These are phyloP conservation scores for Drosophila lacertosa DNA, from an alignment of 1,140 invertebrate species.

Conservation along the genomic window DNA sequence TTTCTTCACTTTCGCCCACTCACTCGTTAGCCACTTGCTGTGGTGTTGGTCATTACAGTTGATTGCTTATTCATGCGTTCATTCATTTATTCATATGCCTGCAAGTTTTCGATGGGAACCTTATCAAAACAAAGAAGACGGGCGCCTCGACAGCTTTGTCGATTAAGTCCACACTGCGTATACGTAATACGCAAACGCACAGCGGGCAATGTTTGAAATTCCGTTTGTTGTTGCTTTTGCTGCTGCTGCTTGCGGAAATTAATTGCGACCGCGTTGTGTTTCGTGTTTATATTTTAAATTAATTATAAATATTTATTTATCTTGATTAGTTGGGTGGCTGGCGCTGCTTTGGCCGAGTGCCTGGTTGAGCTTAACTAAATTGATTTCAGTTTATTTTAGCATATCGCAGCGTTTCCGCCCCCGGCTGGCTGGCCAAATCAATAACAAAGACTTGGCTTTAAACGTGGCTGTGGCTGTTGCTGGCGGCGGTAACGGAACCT, in stretches of 20 bases:
- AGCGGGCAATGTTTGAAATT: neutral
- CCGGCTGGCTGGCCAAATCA: constrained; percentile 32
- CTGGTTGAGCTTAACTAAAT: constrained; percentile 65
- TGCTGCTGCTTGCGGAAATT: constrained; percentile 56
- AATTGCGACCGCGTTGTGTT: constrained; percentile 61
- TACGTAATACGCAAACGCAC: constrained; percentile 12
- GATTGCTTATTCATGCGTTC: constrained; percentile 80
- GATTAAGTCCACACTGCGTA: constrained; percentile 22
- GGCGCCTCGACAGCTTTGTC: constrained; percentile 19
- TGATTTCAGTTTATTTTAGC: constrained; percentile 80
- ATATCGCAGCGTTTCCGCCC: constrained; percentile 42
- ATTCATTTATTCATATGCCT: constrained; percentile 78
- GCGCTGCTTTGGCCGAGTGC: constrained; percentile 1
- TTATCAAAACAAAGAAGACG: constrained; percentile 57
- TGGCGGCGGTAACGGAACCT: constrained; percentile 42
- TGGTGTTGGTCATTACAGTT: constrained; percentile 66
- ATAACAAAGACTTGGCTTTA: constrained; percentile 74
- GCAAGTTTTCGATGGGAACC: constrained; percentile 48
- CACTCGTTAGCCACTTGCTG: constrained; percentile 22
- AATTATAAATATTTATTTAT: constrained; percentile 83
- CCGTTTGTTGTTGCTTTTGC: constrained; percentile 22
- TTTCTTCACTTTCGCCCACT: neutral
- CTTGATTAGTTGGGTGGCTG: constrained; percentile 67
- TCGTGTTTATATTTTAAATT: constrained; percentile 81
- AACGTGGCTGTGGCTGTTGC: constrained; percentile 45